Conservation (phyloP, 2,888 invertebrate genomes). For the Lamproptera curius region DNA sequence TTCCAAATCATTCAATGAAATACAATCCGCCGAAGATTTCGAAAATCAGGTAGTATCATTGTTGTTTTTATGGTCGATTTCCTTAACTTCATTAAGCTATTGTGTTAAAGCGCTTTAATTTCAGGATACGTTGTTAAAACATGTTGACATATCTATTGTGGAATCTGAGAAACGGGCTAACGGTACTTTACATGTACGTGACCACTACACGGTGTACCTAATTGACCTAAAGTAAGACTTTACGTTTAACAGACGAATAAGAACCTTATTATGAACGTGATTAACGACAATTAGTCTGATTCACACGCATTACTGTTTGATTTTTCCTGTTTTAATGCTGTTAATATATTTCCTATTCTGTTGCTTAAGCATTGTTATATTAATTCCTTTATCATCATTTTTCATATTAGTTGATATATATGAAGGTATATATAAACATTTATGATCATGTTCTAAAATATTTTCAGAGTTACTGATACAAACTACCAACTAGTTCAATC, state of each 20-base stretch:
- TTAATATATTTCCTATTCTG: too few species aligned
- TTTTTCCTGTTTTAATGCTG: too few species aligned
- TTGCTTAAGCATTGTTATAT: too few species aligned
- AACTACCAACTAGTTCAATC: slow-evolving; percentile 79
- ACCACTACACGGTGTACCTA: slow-evolving; percentile 87
- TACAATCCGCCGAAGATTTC: slow-evolving; percentile 59
- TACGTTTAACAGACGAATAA: slow-evolving; percentile 32
- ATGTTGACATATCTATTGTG: slow-evolving; percentile 85
- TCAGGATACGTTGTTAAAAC: slow-evolving; percentile 82
- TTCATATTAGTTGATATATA: too few species aligned
- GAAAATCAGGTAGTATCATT: slow-evolving; percentile 51
- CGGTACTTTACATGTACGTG: slow-evolving; percentile 84
- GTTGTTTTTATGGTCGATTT: slow-evolving; percentile 34
- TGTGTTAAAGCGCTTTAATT: slow-evolving; percentile 37
- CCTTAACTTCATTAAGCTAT: slow-evolving; percentile 33
- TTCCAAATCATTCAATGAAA: slow-evolving; percentile 47
- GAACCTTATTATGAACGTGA: slow-evolving; percentile 28
- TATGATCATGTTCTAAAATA: too few species aligned
- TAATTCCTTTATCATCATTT: too few species aligned
- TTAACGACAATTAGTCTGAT: slow-evolving; percentile 5
- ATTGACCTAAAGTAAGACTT: slow-evolving; percentile 85
- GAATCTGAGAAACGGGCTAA: slow-evolving; percentile 88
- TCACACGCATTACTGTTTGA: not conserved
- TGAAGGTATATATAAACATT: too few species aligned
- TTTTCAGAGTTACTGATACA: slow-evolving; percentile 81